Evolutionary conservation across 2,113 vertebrate genomes (phyloP), one percentile per base, ranked within the genome.

Genomic region (Corythornis vintsioides): DNA sequence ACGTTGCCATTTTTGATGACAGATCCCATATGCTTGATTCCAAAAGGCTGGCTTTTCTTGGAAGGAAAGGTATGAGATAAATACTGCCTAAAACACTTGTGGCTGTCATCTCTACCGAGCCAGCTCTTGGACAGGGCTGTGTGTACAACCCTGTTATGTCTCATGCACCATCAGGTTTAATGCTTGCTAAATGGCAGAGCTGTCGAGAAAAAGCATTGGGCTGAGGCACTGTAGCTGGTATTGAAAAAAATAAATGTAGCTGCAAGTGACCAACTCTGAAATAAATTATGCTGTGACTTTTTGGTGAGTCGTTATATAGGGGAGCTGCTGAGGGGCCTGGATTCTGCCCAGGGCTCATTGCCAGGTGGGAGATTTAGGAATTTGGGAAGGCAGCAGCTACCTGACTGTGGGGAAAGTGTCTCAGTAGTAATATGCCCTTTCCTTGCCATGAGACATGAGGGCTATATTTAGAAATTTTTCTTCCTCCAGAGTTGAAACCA

Each of bases 101-200:
- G 63, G 29, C 91, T 83, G 71, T 72, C 57, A 74, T 33, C 24
- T 83, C 20, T 53, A 1, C 59, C 3, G 64, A 69, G 85, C 45
- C 70, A 81, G 65, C 60, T 79, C 72, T 38, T 90, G 80, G 80
- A 21, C 21, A 61, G 31, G 31, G 69, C 31, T 63, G 56, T 38
- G 94, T 90, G 60, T 55, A 86, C 81, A 94, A 56, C 80, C 52
- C 15, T 77, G 60, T 48, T 70, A 3, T 50, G 56, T 74, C 88
- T 86, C 92, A 89, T 56, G 90, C 79, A 19, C 93, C 93, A 40
- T 88, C 60, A 38, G 40, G 31, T 94, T 94, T 91, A 85, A 66
- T 83, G 67, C 45, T 38, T 79, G 85, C 43, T 85, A 50, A 87
- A 31, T 20, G 56, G 82, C 71, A 70, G 76, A 89, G 91, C 84